Base-by-base conservation (phyloP, 2,888 invertebrate genomes). In the Lysandra bellargus region DNA sequence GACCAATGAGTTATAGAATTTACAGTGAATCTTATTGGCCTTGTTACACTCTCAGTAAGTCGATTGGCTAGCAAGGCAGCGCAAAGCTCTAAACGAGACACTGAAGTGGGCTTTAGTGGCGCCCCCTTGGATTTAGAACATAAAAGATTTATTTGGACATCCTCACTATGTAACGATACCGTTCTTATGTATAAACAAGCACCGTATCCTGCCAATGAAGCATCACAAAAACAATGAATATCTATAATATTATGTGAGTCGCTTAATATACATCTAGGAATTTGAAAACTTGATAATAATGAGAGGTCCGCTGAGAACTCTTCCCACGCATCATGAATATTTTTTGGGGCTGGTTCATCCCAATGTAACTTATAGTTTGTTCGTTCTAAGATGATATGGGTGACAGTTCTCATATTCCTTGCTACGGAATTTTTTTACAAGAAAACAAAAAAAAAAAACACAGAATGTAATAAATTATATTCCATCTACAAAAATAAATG, bases 51-150 rank as follows among this genome's bases (percentile, higher is more conserved):
- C n/a, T 64, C n/a, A 30, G 23, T 64, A 30, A 64, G 64, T 30
- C 64, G n/a, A n/a, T 7, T 30, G 9, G 64, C 79, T 2, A 82
- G 60, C 73, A 80, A 14, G 30, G 79, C 80, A 30, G 60, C 78
- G 37, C 82, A 82, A 6, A 84, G 78, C 74, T 85, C 85, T 53
- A 81, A 14, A 17, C 80, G 78, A 4, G 80, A 80, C 5, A 80
- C 80, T 2, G 80, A 80, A 4, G 53, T 76, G 12, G 81, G 23
- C 30, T 80, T 80, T 2, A 79, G 14, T 12, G 82, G 81, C 3
- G 80, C 73, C 5, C 80, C 80, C 37, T 76, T 75, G 12, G 80
- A 75, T 76, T 82, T 81, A 53, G 79, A 78, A 72, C 80, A 81
- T 37, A 81, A 61, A 3, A 81, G 49, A n/a, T 75, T 61, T 30